Conservation (phyloP, 2,797 vertebrate species). For the Paratrypauchen microcephalus region DNA sequence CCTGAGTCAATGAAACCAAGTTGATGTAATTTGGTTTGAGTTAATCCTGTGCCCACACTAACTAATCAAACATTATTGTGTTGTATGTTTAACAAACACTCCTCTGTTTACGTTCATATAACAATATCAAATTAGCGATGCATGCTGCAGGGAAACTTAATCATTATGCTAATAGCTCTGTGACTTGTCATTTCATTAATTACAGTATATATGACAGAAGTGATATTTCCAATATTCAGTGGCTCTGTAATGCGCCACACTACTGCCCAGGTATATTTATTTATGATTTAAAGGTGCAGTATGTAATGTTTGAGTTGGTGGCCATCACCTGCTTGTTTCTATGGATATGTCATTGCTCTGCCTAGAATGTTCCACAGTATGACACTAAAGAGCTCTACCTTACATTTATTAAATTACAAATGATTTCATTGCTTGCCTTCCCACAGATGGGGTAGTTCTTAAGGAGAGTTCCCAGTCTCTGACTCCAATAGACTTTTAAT, state of each 20-base stretch:
- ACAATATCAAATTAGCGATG: conserved; percentile 34
- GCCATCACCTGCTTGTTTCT: too few species aligned
- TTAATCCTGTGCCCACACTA: conserved; percentile 10
- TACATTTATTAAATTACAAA: too few species aligned
- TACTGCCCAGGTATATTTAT: background rate
- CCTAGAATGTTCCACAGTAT: too few species aligned
- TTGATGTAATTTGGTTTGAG: conserved; percentile 2
- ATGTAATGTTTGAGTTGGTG: too few species aligned
- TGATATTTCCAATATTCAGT: conserved; percentile 28
- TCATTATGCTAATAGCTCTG: conserved; percentile 43
- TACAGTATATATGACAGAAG: conserved; percentile 22
- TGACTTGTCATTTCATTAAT: conserved; percentile 40
- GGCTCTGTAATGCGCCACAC: conserved; percentile 12
- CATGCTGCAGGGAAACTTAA: conserved; percentile 29
- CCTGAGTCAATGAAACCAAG: background rate
- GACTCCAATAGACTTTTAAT: too few species aligned
- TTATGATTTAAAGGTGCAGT: background rate
- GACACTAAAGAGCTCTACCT: too few species aligned
- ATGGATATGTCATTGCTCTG: too few species aligned
- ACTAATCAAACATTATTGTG: conserved; percentile 39
- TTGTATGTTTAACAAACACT: conserved; percentile 22
- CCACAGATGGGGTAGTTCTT: too few species aligned
- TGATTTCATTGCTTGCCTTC: too few species aligned
- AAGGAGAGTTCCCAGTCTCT: too few species aligned
- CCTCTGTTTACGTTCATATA: conserved; percentile 37